Evolutionary conservation across 2,888 invertebrate species (phyloP).

Genomic region (Palloptera scutellata): DNA sequence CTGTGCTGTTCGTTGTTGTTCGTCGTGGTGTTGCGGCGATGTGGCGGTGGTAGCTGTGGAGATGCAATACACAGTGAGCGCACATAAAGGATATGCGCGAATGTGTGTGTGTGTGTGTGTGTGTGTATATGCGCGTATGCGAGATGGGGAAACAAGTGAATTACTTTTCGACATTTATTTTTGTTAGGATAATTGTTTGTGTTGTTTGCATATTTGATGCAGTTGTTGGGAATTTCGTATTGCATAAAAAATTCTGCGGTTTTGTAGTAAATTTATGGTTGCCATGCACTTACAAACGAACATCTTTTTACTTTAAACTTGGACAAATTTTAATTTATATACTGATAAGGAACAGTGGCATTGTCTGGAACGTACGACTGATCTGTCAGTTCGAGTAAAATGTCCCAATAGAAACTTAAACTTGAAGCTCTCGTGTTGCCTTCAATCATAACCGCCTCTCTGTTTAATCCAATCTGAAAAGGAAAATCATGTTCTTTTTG

Average conservation of each 20-base stretch:
- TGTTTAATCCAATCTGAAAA: too few species aligned
- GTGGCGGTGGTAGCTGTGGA: slow-evolving; percentile 7
- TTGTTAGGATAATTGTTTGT: slow-evolving; percentile 10
- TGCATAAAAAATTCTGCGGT: too few species aligned
- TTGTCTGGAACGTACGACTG: too few species aligned
- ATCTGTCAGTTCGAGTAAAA: too few species aligned
- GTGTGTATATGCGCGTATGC: slow-evolving; percentile 1
- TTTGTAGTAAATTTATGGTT: too few species aligned
- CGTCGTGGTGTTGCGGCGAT: slow-evolving; percentile 2
- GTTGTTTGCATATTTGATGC: not conserved
- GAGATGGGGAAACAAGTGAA: slow-evolving; percentile 14
- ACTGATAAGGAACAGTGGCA: too few species aligned
- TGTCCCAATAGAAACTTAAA: too few species aligned
- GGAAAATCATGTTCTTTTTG: not conserved
- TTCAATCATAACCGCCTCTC: too few species aligned
- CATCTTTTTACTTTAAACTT: too few species aligned
- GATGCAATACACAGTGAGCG: slow-evolving; percentile 19
- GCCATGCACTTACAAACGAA: too few species aligned
- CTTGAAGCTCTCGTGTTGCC: too few species aligned
- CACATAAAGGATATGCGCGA: not conserved
- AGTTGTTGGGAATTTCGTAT: not conserved
- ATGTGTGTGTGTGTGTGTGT: not conserved
- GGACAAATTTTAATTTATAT: too few species aligned
- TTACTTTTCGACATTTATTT: slow-evolving; percentile 17
- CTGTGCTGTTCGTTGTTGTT: not conserved